Percentiles rank a stretch among this genome's conserved stretches.
Conservation (phyloP, 1,140 invertebrate species). For the Cryptotermes secundus region DNA sequence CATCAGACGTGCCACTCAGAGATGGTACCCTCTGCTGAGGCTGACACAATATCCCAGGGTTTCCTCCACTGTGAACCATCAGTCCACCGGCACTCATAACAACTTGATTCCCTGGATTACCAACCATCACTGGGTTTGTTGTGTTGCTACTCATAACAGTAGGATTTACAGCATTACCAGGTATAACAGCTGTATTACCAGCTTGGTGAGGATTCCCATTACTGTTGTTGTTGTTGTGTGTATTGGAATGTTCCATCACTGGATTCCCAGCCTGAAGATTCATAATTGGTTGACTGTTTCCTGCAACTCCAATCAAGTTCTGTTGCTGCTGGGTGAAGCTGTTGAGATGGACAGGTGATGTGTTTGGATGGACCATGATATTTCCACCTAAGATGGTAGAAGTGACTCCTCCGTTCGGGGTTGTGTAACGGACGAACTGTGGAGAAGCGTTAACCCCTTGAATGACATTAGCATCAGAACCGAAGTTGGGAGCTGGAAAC, state of each 20-base stretch:
- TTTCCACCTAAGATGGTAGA: not conserved
- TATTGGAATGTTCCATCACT: not conserved
- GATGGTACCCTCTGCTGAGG: not conserved
- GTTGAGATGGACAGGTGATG: not conserved
- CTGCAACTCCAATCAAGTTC: not conserved
- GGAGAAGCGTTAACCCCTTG: not conserved
- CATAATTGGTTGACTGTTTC: not conserved
- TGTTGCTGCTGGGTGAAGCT: not conserved
- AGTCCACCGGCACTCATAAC: not conserved
- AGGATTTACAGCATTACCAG: not conserved
- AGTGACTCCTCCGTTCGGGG: not conserved
- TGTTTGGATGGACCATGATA: slow-evolving; percentile 1
- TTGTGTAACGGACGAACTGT: not conserved
- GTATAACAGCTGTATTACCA: not conserved
- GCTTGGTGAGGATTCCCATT: not conserved
- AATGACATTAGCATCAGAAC: not conserved
- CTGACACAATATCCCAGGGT: not conserved
- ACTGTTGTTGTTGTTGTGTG: not conserved
- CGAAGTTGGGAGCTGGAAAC: not conserved
- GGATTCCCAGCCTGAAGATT: not conserved
- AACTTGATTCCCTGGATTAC: not conserved
- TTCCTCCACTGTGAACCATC: slow-evolving; percentile 23
- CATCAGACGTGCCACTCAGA: not conserved
- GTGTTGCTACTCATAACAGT: not conserved
- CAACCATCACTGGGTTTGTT: not conserved